Conservation (phyloP, 2,888 invertebrate genomes). For the Penaeus monodon region DNA sequence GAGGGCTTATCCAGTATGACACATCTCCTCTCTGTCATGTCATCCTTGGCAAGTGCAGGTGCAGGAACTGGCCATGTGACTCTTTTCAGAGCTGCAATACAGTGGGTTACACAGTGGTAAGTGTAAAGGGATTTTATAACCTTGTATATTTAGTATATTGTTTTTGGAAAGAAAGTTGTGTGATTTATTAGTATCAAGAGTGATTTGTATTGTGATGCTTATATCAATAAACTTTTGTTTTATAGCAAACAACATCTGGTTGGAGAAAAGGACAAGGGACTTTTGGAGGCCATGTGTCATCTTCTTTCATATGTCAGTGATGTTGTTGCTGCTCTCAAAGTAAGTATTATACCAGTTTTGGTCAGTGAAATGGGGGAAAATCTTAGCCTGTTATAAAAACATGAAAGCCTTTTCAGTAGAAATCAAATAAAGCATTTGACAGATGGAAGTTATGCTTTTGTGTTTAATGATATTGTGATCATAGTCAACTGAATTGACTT, state of each 20-base stretch:
- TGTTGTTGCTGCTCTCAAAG: constrained; percentile 75
- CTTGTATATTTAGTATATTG: neutral
- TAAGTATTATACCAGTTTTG: constrained; percentile 36
- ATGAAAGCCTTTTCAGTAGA: too few species aligned
- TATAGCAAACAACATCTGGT: constrained; percentile 46
- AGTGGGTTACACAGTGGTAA: constrained; percentile 78
- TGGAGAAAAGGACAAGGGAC: constrained; percentile 70
- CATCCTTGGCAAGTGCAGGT: constrained; percentile 87
- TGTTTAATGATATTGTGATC: too few species aligned
- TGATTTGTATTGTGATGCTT: neutral
- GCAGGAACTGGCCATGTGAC: constrained; percentile 83
- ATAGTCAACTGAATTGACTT: too few species aligned
- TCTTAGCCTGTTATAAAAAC: too few species aligned
- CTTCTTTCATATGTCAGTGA: constrained; percentile 88
- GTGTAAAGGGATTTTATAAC: constrained; percentile 8
- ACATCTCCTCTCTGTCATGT: constrained; percentile 83
- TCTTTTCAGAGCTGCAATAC: constrained; percentile 83
- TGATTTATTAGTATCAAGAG: neutral
- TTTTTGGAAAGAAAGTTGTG: neutral
- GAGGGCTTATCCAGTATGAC: constrained; percentile 67
- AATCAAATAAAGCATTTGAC: too few species aligned
- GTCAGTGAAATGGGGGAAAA: too few species aligned
- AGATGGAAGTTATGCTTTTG: too few species aligned
- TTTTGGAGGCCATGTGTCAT: constrained; percentile 83
- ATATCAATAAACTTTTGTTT: constrained; percentile 2